These are phyloP conservation scores for Abrostola triplasia DNA, from an alignment of 2,888 invertebrate species.

Conservation along the genomic window DNA sequence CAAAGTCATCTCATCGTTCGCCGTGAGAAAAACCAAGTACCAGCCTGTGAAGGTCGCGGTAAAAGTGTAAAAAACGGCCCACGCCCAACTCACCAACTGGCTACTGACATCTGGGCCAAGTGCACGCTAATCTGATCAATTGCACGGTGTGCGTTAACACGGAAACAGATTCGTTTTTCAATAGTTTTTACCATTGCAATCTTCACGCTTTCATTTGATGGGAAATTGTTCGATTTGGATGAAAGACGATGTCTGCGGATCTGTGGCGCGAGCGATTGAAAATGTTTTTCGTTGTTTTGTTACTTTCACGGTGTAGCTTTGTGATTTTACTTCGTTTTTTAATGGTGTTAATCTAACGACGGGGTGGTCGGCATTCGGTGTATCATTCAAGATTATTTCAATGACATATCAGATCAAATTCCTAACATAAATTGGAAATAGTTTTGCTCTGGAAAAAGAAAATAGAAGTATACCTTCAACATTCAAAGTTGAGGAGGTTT, in stretches of 20 bases:
- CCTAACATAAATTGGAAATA: no score
- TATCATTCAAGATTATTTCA: no score
- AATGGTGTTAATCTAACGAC: background rate
- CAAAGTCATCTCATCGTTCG: conserved; percentile 63
- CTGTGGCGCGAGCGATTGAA: conserved; percentile 14
- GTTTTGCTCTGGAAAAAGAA: no score
- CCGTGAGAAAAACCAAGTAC: conserved; percentile 65
- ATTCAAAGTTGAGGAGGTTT: background rate
- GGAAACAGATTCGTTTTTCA: conserved; percentile 57
- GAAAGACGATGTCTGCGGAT: conserved; percentile 24
- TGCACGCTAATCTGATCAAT: conserved; percentile 55
- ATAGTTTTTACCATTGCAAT: conserved; percentile 49
- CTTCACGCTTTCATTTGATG: conserved; percentile 62
- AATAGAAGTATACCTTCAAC: no score
- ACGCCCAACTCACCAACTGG: conserved; percentile 53
- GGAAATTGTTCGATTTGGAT: conserved; percentile 49
- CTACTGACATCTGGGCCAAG: conserved; percentile 63
- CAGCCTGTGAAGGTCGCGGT: conserved; percentile 69
- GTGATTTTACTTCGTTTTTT: background rate
- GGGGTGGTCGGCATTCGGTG: background rate
- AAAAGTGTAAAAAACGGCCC: conserved; percentile 75
- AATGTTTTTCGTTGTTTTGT: conserved; percentile 12
- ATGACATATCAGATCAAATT: no score
- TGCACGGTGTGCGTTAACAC: conserved; percentile 48
- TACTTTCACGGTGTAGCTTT: conserved; percentile 15